Base-by-base conservation (phyloP, 2,888 invertebrate species). In the Parthenolecanium corni region DNA sequence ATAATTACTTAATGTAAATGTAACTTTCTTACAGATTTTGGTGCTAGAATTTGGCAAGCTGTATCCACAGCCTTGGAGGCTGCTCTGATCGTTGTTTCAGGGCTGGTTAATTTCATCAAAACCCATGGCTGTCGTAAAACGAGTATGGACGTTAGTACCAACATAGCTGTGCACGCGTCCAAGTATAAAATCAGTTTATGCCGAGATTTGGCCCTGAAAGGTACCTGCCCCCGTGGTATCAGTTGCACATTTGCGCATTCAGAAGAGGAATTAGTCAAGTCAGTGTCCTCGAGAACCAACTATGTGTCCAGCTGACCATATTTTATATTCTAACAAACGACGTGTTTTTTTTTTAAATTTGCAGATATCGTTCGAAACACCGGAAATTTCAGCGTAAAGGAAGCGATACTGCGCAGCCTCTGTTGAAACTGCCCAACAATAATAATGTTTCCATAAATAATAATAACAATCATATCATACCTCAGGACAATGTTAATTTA, bases 171-270 rank as follows among this genome's bases (percentile, higher is more conserved):
- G 5, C 65, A 65, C 51, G 57, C 61, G 11, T 47, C 64, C 14
- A 67, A 65, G 36, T 67, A 67, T 54, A 67, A 67, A 64, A 66
- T 67, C 1, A 76, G 74, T 70, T 84, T 93, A 82, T 94, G 93
- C 69, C 80, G 93, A 0, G 92, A 94, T 74, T 78, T 90, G 11
- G 81, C 84, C 1, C 77, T 85, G 23, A 79, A 87, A 14, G 84
- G 88, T 0, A 84, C 82, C 66, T 95, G 95, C 72, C 92, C 93
- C 0, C 78, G 93, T 11, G 89, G 91, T 3, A 82, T 81, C 47
- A 84, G 84, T 69, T 95, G 95, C 73, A 91, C 89, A 1, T 95
- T 92, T 76, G 91, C 93, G 5, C 94, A 95, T 73, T 88, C 89
- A 0, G 87, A 88, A 67, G 88, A 91, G 67, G 95, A 95, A 73